These are phyloP conservation scores for Halcyon malimbica DNA, from an alignment of 2,113 vertebrate species.

Conservation along the genomic window DNA sequence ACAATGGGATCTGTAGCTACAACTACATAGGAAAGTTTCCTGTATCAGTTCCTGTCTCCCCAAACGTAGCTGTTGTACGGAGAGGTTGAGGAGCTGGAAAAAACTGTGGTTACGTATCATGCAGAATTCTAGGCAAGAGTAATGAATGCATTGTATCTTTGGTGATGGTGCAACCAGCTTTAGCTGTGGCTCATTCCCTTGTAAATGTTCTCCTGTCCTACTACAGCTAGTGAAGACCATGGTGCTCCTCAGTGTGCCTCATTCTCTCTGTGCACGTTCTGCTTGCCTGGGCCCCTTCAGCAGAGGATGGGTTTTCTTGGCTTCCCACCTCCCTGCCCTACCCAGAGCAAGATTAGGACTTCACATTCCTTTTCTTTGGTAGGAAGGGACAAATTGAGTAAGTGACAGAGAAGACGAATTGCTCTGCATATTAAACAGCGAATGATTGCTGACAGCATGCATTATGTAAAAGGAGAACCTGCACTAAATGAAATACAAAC, in stretches of 20 bases:
- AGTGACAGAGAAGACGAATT: slow-evolving; percentile 63
- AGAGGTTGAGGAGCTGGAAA: not conserved
- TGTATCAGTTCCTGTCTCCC: not conserved
- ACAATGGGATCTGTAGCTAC: not conserved
- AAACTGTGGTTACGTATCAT: rapidly evolving
- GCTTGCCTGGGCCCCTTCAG: not conserved
- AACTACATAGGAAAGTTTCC: not conserved
- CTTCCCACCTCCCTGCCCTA: not conserved
- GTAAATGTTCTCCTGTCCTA: not conserved
- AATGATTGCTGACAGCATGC: slow-evolving; percentile 57
- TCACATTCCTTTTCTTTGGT: not conserved
- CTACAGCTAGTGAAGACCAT: not conserved
- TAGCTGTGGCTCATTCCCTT: not conserved
- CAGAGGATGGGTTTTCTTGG: not conserved
- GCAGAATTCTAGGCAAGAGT: not conserved
- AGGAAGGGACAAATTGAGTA: slow-evolving; percentile 53
- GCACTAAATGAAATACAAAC: slow-evolving; percentile 61
- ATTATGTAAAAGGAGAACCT: slow-evolving; percentile 48
- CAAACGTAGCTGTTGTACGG: not conserved
- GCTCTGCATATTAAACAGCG: slow-evolving; percentile 53
- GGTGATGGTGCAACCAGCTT: not conserved
- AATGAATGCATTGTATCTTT: not conserved
- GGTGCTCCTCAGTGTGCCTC: not conserved
- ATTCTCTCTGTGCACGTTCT: not conserved
- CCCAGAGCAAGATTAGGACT: not conserved